These are phyloP conservation scores for Otis tarda DNA, from an alignment of 2,113 vertebrate genomes.

Conservation along the genomic window DNA sequence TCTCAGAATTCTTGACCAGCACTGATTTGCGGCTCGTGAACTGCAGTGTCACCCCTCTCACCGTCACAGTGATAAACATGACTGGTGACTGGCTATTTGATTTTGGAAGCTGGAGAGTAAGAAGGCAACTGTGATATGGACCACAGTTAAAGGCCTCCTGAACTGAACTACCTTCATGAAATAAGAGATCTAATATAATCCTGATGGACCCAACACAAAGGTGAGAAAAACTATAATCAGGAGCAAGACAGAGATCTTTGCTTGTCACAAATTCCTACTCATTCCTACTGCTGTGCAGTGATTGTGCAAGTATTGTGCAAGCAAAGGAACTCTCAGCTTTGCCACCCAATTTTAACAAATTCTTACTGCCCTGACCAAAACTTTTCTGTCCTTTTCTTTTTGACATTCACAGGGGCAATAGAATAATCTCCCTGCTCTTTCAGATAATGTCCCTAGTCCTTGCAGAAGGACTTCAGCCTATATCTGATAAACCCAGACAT, in stretches of 20 bases:
- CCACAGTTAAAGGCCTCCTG: not conserved
- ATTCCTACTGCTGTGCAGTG: not conserved
- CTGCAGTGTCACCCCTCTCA: conserved; percentile 63
- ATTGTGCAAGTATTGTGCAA: not conserved
- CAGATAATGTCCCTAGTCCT: not conserved
- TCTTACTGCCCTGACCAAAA: not conserved
- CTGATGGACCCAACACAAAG: not conserved
- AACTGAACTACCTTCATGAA: not conserved
- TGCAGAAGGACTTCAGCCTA: not conserved
- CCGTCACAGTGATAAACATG: conserved; percentile 41
- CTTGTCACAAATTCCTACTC: not conserved
- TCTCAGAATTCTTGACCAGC: conserved; percentile 50
- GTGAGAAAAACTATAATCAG: not conserved
- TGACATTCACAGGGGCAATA: not conserved
- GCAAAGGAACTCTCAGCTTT: not conserved
- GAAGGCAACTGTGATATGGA: not conserved
- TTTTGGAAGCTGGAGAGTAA: conserved; percentile 58
- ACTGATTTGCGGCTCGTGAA: conserved; percentile 58
- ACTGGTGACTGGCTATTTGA: not conserved
- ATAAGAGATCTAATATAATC: not conserved
- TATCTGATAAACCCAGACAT: not conserved
- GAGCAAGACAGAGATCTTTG: not conserved
- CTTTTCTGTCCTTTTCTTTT: not conserved
- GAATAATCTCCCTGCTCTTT: not conserved
- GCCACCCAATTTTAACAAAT: not conserved